Evolutionary conservation across 2,113 vertebrate genomes (phyloP).

Genomic region (Lathamus discolor): DNA sequence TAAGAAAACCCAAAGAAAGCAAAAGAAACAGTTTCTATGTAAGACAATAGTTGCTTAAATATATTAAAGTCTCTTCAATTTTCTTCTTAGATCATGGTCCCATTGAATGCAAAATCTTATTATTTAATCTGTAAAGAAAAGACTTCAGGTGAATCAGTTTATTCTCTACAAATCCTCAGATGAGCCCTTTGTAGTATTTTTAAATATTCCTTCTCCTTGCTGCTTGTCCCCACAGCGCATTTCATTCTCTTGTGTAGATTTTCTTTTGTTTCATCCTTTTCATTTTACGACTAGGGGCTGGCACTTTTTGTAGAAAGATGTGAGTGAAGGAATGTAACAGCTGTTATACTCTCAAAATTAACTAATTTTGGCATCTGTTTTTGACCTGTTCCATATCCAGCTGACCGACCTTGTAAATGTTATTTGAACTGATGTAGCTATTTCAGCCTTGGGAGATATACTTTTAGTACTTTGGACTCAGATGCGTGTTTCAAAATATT

Average conservation of each 20-base stretch:
- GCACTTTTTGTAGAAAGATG: background rate
- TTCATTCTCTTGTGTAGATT: background rate
- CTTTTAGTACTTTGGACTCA: background rate
- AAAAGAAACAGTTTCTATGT: background rate
- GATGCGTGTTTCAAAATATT: background rate
- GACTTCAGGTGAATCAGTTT: background rate
- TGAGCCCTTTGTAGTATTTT: background rate
- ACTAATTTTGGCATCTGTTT: slow-evolving; percentile 1
- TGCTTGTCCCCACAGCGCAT: background rate
- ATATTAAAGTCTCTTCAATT: background rate
- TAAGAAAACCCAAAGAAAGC: background rate
- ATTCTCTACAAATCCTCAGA: background rate
- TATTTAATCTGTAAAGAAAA: background rate
- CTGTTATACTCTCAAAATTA: background rate
- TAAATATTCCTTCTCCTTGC: background rate
- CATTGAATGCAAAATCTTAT: background rate
- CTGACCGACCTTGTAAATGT: background rate
- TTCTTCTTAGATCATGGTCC: background rate
- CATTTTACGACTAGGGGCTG: background rate
- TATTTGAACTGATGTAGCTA: background rate
- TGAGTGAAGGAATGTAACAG: background rate
- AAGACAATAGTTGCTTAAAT: background rate
- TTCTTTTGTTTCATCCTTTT: background rate
- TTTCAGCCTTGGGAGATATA: background rate
- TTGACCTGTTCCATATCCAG: background rate